These are phyloP conservation scores for Speoplatyrhinus poulsoni DNA, from an alignment of 2,113 vertebrate genomes.

Conservation along the genomic window DNA sequence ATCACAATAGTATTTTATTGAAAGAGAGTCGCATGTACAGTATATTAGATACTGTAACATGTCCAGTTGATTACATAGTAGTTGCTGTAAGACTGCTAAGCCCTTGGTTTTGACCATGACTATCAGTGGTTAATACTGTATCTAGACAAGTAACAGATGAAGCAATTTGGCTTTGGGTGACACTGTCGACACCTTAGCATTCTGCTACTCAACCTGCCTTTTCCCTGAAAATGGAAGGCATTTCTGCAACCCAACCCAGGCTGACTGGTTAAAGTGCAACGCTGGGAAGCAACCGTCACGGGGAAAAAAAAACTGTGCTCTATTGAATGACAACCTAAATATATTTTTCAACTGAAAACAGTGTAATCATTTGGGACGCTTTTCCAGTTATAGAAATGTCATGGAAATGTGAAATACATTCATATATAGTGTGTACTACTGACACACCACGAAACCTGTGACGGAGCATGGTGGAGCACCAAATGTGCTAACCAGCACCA, in stretches of 20 bases:
- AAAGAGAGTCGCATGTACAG: no score
- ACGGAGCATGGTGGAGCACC: not conserved
- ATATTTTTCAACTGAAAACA: slow-evolving; percentile 15
- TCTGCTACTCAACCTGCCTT: slow-evolving; percentile 34
- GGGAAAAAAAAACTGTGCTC: not conserved
- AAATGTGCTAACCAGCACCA: not conserved
- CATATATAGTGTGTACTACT: not conserved
- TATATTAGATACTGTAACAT: no score
- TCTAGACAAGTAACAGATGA: no score
- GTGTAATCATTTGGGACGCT: slow-evolving; percentile 7
- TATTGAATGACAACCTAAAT: slow-evolving; percentile 1
- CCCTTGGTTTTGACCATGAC: no score
- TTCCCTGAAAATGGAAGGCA: slow-evolving; percentile 9
- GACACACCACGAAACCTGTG: not conserved
- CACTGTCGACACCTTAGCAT: not conserved
- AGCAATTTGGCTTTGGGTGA: not conserved
- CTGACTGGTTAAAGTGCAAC: slow-evolving; percentile 13
- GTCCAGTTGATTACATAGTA: no score
- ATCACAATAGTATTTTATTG: no score
- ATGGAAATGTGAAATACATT: slow-evolving; percentile 17
- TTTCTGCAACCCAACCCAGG: slow-evolving; percentile 4
- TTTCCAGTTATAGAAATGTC: slow-evolving; percentile 10
- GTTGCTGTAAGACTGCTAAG: no score
- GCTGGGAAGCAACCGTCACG: slow-evolving; percentile 1
- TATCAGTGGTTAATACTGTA: no score